These are phyloP conservation scores for Drosophila percnosoma DNA, from an alignment of 2,888 invertebrate species.

Conservation along the genomic window DNA sequence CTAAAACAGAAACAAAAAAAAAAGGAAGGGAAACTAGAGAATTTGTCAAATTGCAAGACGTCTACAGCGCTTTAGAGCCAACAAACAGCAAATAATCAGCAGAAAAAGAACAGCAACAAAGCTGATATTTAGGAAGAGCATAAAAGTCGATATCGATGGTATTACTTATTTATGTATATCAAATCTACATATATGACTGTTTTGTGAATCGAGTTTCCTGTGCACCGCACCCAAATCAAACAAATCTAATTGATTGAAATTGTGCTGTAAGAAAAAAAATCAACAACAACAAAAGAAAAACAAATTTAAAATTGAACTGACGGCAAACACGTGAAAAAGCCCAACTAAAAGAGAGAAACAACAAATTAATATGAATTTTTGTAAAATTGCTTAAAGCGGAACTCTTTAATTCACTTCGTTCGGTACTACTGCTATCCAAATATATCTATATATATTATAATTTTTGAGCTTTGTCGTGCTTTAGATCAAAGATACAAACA, in stretches of 20 bases:
- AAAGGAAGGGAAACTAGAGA: slow-evolving; percentile 64
- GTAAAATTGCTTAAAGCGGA: slow-evolving; percentile 64
- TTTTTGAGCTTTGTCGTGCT: slow-evolving; percentile 36
- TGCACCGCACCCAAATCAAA: slow-evolving; percentile 45
- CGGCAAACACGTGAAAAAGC: slow-evolving; percentile 24
- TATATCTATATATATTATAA: slow-evolving; percentile 3
- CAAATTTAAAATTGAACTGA: slow-evolving; percentile 45
- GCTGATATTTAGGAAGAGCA: slow-evolving; percentile 23
- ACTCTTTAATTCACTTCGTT: slow-evolving; percentile 52
- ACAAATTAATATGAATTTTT: slow-evolving; percentile 56
- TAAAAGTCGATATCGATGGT: slow-evolving; percentile 25
- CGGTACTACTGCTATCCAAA: slow-evolving; percentile 35
- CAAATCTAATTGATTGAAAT: slow-evolving; percentile 49
- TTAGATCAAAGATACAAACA: slow-evolving; percentile 9
- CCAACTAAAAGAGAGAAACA: slow-evolving; percentile 21
- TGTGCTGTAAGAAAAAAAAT: slow-evolving; percentile 27
- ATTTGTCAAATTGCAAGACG: slow-evolving; percentile 67
- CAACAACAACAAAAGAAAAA: slow-evolving; percentile 6
- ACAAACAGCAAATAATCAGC: slow-evolving; percentile 29
- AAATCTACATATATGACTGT: slow-evolving; percentile 36
- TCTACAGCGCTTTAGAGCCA: slow-evolving; percentile 56
- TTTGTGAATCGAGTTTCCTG: slow-evolving; percentile 51
- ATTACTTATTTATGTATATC: slow-evolving; percentile 42
- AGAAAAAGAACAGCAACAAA: slow-evolving; percentile 9
- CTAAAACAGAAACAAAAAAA: slow-evolving; percentile 38